Evolutionary conservation across 2,888 invertebrate species (phyloP), one percentile per base, ranked within the genome.

Genomic region (Hypolimnas misippus): DNA sequence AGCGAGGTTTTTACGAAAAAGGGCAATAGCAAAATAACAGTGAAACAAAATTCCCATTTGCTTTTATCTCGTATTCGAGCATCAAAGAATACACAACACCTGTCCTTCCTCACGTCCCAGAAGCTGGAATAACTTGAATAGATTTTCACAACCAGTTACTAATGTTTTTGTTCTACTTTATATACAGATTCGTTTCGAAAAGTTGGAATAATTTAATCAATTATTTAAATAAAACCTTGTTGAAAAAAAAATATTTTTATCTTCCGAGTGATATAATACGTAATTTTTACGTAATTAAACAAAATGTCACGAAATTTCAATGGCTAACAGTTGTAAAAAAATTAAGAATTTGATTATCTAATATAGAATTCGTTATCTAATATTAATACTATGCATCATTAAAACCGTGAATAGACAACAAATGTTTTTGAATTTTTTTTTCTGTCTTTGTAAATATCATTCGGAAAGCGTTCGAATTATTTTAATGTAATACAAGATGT

Each of bases 1-100:
- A 29, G 19, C 25, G 21, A 49, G 25, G 7, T 49, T 46, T 49
- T 49, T 10, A 29, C 16, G 29, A 29, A 49, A 49, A 25, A 25
- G 25, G n/a, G 7, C 25, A 7, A 8, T 29, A 29, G 35, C 31
- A 49, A 66, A 57, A 33, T 25, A 42, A 17, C n/a, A 53, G 35
- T 21, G 57, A 56, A 62, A 59, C 52, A 56, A 56, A 59, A 55
- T 58, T 63, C 49, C 42, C 46, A 51, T 53, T 66, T 54, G 53
- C 49, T 66, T 66, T 57, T 63, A 63, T 54, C 53, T 60, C 52
- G 42, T 49, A 12, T 57, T 44, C 42, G 17, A 53, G 50, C 53
- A 51, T 52, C 53, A 57, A 57, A 35, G 33, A 38, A 49, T 31
- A 62, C 46, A 35, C 25, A 53, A 40, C 40, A 61, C 57, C 61